These are phyloP conservation scores for Salpingus planirostris DNA, from an alignment of 2,888 invertebrate species.

Conservation along the genomic window DNA sequence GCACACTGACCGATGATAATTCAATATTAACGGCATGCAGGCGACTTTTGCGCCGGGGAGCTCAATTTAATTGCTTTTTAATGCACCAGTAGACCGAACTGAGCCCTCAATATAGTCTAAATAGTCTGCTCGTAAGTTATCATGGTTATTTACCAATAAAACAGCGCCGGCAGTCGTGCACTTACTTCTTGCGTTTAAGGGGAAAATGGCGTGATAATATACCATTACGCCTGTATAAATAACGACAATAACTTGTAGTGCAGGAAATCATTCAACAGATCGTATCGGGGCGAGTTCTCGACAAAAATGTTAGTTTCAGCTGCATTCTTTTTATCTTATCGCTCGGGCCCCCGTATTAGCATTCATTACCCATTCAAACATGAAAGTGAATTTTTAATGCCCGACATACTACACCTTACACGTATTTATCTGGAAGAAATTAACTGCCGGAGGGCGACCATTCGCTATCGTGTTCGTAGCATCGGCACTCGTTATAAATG, in stretches of 20 bases:
- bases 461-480: too few species aligned
- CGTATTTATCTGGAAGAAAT: too few species aligned
- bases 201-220: constrained; percentile 32
- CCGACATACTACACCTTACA: not conserved
- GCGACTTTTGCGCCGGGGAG: too few species aligned
- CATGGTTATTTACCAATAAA: constrained; percentile 2
- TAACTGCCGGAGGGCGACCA: too few species aligned
- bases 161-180: constrained; percentile 5
- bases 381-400: not conserved
- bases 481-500: too few species aligned
- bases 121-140: constrained; percentile 2
- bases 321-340: constrained; percentile 15
- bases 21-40: too few species aligned
- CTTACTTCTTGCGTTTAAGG: constrained; percentile 20
- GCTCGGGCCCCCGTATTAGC: constrained; percentile 9
- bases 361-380: constrained; percentile 10
- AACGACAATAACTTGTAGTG: constrained; percentile 30
- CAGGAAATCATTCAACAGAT: constrained; percentile 30
- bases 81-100: too few species aligned
- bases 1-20: too few species aligned
- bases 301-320: constrained; percentile 19
- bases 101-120: constrained; percentile 1
- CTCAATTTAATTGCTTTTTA: too few species aligned
- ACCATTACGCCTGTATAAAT: constrained; percentile 28
- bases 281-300: constrained; percentile 23